Evolutionary conservation across 2,113 vertebrate genomes (phyloP).

Genomic region (Erpornis zantholeuca): DNA sequence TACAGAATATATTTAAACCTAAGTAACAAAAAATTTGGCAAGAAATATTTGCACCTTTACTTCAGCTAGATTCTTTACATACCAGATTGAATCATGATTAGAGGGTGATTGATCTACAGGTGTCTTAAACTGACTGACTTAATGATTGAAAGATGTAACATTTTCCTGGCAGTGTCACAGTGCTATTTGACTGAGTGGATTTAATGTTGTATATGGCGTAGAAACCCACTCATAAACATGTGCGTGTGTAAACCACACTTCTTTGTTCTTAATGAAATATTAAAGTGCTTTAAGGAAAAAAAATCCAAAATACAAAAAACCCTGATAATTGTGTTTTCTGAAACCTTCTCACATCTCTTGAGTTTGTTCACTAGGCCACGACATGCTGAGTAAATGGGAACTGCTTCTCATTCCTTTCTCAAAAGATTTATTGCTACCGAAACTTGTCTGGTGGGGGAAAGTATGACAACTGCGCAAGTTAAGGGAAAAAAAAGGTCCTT

Average conservation of each 20-base stretch:
- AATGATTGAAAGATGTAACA: background rate
- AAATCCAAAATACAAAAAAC: no score
- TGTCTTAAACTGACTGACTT: background rate
- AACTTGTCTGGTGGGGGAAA: background rate
- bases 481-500: background rate
- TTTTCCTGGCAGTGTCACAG: background rate
- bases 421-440: background rate
- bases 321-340: background rate
- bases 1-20: background rate
- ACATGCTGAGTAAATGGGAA: background rate
- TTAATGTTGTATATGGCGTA: background rate
- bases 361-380: background rate
- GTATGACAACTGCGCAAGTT: background rate
- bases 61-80: background rate
- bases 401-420: background rate
- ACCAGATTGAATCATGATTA: background rate
- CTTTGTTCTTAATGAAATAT: background rate
- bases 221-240: accelerated
- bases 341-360: background rate
- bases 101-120: background rate
- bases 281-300: background rate
- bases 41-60: background rate
- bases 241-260: background rate
- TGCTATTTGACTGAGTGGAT: background rate
- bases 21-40: background rate